Evolutionary conservation across 2,113 vertebrate species (phyloP), one percentile per base, ranked within the genome.

Genomic region (Felis chaus): DNA sequence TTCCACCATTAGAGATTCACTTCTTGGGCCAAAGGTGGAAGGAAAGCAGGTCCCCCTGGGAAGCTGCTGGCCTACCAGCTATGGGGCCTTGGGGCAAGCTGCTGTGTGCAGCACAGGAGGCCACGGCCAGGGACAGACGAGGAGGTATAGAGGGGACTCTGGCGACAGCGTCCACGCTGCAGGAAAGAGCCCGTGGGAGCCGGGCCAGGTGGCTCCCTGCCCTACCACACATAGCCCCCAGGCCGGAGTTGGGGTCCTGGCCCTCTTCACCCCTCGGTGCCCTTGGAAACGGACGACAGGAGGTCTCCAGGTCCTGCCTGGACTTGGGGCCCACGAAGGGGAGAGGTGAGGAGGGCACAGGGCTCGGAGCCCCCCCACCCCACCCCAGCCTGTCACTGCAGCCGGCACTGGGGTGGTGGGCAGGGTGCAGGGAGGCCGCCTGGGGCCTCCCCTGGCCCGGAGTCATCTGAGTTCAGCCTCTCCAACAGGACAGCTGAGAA

Each of bases 401-500:
- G 69, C 78, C n/a, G 84, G 63, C 94, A 68, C 96, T 92, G 86
- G 19, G 94, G 95, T 0, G 2, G 91, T 3, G 2, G 92, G 36
- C 1, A 3, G 81, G 7, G 90, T n/a, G 97, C 53, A 87, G 97
- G 98, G 89, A 39, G n/a, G 55, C 41, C 23, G 29, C 94, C 94
- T 8, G 5, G 33, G 93, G 79, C 86, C 96, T 97, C 94, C 95
- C 89, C 95, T 95, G 0, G 97, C 98, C 98, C 93, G 79, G 98
- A 96, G 98, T 97, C 98, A 98, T 95, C 97, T 41, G 39, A 98
- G 98, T 93, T 90, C 94, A n/a, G 97, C 98, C 89, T 98, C 97
- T 93, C 80, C 95, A 87, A 87, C 82, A 94, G 97, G 98, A 98
- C 99, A 99, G 99, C 99, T 99, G 99, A 98, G 99, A 98, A 98